These are phyloP conservation scores for Garrulus glandarius DNA, from an alignment of 2,797 vertebrate species.

Conservation along the genomic window DNA sequence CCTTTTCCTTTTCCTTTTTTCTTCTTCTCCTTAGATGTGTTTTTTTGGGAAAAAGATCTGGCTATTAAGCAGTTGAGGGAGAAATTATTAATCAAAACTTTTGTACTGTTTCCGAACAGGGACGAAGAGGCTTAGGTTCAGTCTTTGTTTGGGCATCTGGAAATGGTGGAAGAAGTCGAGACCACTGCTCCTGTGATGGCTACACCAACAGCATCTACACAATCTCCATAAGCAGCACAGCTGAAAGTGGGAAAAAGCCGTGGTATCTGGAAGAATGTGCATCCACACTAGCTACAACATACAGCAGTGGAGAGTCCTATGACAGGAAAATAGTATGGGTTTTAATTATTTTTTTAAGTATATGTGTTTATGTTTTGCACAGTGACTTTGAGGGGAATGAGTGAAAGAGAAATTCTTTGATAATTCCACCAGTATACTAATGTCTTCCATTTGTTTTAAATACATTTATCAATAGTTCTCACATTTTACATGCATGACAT, in stretches of 20 bases:
- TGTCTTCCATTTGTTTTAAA: not conserved
- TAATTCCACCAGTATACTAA: not conserved
- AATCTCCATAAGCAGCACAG: constrained; percentile 98
- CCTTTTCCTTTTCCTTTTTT: not conserved
- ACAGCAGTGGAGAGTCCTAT: constrained; percentile 97
- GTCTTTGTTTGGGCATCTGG: constrained; percentile 98
- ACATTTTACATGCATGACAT: not conserved
- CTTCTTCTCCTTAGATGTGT: not conserved
- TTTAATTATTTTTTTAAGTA: not conserved
- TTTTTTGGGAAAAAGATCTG: accelerated
- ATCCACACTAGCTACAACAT: constrained; percentile 94
- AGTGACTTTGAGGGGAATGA: not conserved
- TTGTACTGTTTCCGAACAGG: constrained; percentile 77
- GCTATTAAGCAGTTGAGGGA: not conserved
- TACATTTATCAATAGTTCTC: not conserved
- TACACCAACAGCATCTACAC: constrained; percentile 99
- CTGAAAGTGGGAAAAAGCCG: constrained; percentile 95
- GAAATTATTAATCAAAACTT: constrained; percentile 21
- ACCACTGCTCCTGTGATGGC: constrained; percentile 97
- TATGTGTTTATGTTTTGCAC: not conserved
- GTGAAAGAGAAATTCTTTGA: not conserved
- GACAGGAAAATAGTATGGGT: constrained; percentile 94
- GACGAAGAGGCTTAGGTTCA: constrained; percentile 91
- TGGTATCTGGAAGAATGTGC: constrained; percentile 98
- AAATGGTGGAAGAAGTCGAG: constrained; percentile 94